These are phyloP conservation scores for Melitaea athalia DNA, from an alignment of 2,888 invertebrate genomes.

Conservation along the genomic window DNA sequence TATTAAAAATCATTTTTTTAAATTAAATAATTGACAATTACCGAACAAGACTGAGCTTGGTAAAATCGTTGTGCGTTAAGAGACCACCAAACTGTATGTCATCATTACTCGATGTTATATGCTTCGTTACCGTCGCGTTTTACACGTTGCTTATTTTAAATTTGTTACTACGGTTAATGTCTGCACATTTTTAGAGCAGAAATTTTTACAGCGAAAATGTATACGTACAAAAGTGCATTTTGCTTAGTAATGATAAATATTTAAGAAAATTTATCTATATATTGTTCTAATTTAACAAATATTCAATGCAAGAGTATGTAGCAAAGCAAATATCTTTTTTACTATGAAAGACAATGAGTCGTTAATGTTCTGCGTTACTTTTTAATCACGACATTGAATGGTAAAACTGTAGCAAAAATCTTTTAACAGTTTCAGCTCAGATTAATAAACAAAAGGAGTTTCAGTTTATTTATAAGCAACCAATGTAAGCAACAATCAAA, in stretches of 20 bases:
- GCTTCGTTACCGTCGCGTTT: constrained; percentile 34
- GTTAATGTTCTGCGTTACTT: too few relatives aligned
- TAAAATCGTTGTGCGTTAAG: constrained; percentile 10
- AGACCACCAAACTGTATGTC: constrained; percentile 40
- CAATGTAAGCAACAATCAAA: too few relatives aligned
- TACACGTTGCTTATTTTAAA: constrained; percentile 37
- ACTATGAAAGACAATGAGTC: too few relatives aligned
- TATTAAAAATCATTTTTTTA: not conserved
- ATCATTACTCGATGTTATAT: constrained; percentile 35
- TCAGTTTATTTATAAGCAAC: too few relatives aligned
- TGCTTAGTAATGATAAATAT: not conserved
- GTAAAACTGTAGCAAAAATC: too few relatives aligned
- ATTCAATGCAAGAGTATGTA: too few relatives aligned
- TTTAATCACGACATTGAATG: too few relatives aligned
- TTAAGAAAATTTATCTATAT: too few relatives aligned
- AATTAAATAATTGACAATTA: not conserved
- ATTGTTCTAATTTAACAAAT: too few relatives aligned
- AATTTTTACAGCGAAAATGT: constrained; percentile 14
- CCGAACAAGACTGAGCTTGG: not conserved
- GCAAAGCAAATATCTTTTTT: too few relatives aligned
- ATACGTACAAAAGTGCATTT: not conserved
- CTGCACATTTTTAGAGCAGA: not conserved
- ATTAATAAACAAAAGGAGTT: too few relatives aligned
- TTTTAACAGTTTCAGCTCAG: too few relatives aligned
- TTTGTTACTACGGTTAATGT: constrained; percentile 27